Conservation (phyloP, 1,140 invertebrate species). For the Pachypsylla venusta region DNA sequence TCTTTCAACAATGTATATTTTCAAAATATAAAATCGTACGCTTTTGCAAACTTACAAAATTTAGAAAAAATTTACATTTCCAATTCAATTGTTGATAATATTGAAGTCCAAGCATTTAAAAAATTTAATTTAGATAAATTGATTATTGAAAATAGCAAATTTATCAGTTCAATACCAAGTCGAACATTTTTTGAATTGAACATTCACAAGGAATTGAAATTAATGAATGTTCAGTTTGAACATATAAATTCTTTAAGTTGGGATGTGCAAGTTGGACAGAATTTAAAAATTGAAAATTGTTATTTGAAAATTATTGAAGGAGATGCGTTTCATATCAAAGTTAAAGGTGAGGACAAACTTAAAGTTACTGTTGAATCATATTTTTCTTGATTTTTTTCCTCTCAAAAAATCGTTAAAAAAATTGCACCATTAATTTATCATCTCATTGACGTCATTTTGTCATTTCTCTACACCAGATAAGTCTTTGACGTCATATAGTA, state of each 20-base stretch:
- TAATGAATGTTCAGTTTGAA: conserved; percentile 33
- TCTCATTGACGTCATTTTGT: too few species aligned
- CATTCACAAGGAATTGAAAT: conserved; percentile 42
- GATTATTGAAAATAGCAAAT: conserved; percentile 17
- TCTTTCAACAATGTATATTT: conserved; percentile 43
- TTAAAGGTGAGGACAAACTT: not conserved
- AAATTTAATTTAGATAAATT: conserved; percentile 52
- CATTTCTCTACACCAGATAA: too few species aligned
- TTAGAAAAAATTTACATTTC: conserved; percentile 36
- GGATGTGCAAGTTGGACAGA: conserved; percentile 38
- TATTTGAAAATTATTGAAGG: conserved; percentile 40
- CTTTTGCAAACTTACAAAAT: conserved; percentile 49
- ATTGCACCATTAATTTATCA: too few species aligned
- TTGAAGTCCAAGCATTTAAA: conserved; percentile 58
- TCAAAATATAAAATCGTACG: conserved; percentile 45
- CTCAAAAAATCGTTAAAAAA: too few species aligned
- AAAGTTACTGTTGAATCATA: too few species aligned
- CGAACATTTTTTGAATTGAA: conserved; percentile 53
- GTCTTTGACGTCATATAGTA: too few species aligned
- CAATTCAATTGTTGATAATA: conserved; percentile 38
- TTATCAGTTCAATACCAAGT: conserved; percentile 39
- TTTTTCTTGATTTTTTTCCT: too few species aligned
- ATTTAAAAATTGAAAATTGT: conserved; percentile 45
- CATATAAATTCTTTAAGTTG: conserved; percentile 37
- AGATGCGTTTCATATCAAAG: conserved; percentile 40